These are phyloP conservation scores for Ornithoptera priamus DNA, from an alignment of 2,888 invertebrate species.

Conservation along the genomic window DNA sequence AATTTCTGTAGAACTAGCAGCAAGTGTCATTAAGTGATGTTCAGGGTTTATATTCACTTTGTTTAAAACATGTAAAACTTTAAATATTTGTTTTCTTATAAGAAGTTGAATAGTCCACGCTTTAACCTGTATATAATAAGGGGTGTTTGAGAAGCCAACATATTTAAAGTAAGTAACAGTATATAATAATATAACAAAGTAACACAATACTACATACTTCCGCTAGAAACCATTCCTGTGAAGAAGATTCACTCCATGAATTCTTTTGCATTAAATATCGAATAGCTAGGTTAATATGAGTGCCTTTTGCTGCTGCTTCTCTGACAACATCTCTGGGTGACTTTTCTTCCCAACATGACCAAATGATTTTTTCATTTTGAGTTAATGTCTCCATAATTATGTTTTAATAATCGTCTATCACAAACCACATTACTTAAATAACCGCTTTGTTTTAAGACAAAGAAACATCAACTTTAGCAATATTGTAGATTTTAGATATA, in stretches of 20 bases:
- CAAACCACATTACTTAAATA: neutral
- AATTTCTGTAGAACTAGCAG: constrained; percentile 79
- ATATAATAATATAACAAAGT: neutral
- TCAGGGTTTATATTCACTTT: constrained; percentile 82
- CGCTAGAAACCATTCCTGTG: constrained; percentile 77
- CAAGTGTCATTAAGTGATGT: constrained; percentile 78
- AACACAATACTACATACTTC: constrained; percentile 63
- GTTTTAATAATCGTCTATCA: neutral
- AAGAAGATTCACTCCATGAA: constrained; percentile 72
- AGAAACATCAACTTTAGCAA: neutral
- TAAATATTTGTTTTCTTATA: constrained; percentile 81
- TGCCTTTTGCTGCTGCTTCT: constrained; percentile 85
- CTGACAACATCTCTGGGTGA: constrained; percentile 83
- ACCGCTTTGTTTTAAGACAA: constrained; percentile 7
- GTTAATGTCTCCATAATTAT: constrained; percentile 76
- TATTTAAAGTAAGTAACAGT: neutral
- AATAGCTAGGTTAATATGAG: constrained; percentile 80
- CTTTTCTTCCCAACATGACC: constrained; percentile 83
- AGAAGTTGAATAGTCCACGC: constrained; percentile 83
- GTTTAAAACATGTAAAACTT: constrained; percentile 82
- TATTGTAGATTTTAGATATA: neutral
- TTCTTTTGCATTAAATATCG: constrained; percentile 80
- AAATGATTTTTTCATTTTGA: constrained; percentile 80
- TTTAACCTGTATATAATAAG: constrained; percentile 68
- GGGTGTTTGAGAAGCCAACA: neutral